Evolutionary conservation across 2,888 invertebrate genomes (phyloP).

Genomic region (Polyploca ridens): DNA sequence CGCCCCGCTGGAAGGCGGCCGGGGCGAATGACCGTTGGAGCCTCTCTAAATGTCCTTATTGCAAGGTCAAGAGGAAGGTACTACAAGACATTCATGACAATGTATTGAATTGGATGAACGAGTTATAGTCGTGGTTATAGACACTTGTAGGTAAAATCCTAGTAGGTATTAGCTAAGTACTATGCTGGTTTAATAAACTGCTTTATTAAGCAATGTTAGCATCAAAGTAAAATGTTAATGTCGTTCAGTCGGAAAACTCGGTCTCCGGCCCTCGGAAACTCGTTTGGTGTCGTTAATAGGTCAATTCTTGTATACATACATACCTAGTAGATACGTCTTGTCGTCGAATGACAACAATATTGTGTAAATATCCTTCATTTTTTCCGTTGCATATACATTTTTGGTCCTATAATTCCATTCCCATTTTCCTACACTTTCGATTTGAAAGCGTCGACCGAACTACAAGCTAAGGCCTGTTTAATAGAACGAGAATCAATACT

Average conservation of each 20-base stretch:
- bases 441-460: no score
- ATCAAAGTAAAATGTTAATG: constrained; percentile 7
- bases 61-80: constrained; percentile 47
- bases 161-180: no score
- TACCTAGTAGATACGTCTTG: not conserved
- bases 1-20: constrained; percentile 25
- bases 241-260: constrained; percentile 1
- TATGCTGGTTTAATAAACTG: not conserved
- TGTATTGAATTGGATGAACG: not conserved
- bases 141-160: no score
- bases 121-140: not conserved
- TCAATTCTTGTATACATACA: not conserved
- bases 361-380: not conserved
- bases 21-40: constrained; percentile 52
- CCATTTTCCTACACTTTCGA: no score
- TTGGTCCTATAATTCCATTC: no score
- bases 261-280: constrained; percentile 6
- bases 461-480: no score
- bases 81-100: constrained; percentile 21
- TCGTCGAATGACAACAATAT: not conserved
- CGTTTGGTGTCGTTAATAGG: constrained; percentile 5
- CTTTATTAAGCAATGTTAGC: not conserved
- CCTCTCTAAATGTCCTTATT: constrained; percentile 41
- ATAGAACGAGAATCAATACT: no score
- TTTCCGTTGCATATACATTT: not conserved